These are phyloP conservation scores for Leptinotarsa defecta DNA, from an alignment of 1,140 invertebrate species.

Conservation along the genomic window DNA sequence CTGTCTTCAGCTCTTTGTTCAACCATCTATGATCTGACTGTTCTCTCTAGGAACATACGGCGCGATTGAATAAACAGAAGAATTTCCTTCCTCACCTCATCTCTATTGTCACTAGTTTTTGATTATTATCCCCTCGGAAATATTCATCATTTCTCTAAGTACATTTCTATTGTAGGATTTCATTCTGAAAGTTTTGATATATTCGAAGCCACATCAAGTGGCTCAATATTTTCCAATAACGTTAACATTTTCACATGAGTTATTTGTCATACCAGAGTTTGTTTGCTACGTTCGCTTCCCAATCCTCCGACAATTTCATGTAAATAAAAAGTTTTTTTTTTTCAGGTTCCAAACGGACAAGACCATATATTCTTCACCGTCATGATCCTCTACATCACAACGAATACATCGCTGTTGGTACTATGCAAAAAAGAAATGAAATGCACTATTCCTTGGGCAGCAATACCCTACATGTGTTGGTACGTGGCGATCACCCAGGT, in stretches of 20 bases:
- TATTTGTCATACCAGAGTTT: no score
- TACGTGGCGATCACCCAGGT: slow-evolving; percentile 66
- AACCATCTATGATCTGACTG: no score
- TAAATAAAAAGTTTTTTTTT: not conserved
- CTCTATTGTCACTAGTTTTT: no score
- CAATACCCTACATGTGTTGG: slow-evolving; percentile 68
- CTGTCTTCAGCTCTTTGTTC: no score
- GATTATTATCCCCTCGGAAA: no score
- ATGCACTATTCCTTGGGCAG: slow-evolving; percentile 58
- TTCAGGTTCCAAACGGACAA: slow-evolving; percentile 62
- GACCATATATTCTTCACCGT: slow-evolving; percentile 58
- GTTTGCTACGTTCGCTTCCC: not conserved
- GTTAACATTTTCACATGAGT: no score
- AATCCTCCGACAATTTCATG: not conserved
- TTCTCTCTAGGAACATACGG: no score
- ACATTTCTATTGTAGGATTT: not conserved
- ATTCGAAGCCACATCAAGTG: no score
- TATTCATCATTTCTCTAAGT: no score
- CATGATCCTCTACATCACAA: slow-evolving; percentile 60
- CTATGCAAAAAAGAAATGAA: slow-evolving; percentile 58
- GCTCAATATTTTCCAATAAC: no score
- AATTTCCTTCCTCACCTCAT: no score
- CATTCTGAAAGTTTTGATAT: not conserved
- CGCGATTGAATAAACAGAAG: no score
- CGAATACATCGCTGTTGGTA: slow-evolving; percentile 61